These are phyloP conservation scores for Zalophus californianus DNA, from an alignment of 2,797 vertebrate genomes.

Conservation along the genomic window DNA sequence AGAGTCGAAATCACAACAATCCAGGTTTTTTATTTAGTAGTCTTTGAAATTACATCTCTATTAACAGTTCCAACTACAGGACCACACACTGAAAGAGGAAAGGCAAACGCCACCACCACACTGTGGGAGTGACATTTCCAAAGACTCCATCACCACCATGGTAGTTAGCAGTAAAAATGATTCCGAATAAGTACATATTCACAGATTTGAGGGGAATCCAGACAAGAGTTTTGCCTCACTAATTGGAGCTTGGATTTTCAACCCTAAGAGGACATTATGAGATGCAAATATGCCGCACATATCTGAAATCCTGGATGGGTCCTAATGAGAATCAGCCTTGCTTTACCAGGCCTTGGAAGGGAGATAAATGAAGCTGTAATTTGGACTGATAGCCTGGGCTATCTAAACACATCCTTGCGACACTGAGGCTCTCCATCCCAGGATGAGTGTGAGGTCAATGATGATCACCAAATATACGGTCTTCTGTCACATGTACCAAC, in stretches of 20 bases:
- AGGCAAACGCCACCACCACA: neutral
- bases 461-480: neutral
- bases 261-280: neutral
- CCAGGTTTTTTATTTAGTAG: neutral
- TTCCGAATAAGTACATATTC: neutral
- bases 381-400: neutral
- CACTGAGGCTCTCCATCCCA: neutral
- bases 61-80: neutral
- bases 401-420: neutral
- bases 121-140: neutral
- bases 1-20: neutral
- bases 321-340: neutral
- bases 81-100: neutral
- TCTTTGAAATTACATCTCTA: neutral
- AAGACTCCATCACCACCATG: neutral
- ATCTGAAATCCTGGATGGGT: neutral
- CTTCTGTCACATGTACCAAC: neutral
- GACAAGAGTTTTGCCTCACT: neutral
- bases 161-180: neutral
- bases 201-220: neutral
- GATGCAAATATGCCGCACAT: neutral
- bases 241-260: neutral
- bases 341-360: neutral
- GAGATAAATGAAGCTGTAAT: neutral
- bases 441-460: accelerated